Conservation (phyloP, 2,888 invertebrate species). For the Chalcis sispes region DNA sequence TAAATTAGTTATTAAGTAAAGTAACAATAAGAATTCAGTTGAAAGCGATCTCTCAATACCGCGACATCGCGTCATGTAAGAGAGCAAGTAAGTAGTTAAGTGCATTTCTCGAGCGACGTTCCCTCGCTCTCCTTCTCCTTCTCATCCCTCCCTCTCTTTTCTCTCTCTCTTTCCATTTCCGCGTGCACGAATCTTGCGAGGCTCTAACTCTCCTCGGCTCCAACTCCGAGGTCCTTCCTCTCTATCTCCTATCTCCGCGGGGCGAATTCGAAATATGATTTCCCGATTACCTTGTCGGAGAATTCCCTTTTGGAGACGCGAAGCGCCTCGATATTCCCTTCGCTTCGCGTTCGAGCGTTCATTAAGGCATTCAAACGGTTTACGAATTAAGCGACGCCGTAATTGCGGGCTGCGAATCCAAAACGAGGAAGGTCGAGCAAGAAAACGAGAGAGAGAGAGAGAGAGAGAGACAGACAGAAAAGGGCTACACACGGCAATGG, state of each 20-base stretch:
- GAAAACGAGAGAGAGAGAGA: constrained; percentile 25
- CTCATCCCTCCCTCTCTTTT: constrained; percentile 1
- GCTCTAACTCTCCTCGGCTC: background rate
- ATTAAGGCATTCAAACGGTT: constrained; percentile 65
- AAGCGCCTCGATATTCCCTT: constrained; percentile 56
- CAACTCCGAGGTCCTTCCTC: too few species aligned
- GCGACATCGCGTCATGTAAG: background rate
- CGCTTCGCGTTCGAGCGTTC: constrained; percentile 60
- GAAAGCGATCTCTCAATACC: background rate
- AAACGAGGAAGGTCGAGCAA: constrained; percentile 58
- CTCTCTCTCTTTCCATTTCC: constrained; percentile 33
- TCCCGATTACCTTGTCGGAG: constrained; percentile 61
- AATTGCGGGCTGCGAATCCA: constrained; percentile 63
- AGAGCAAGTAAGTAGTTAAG: constrained; percentile 18
- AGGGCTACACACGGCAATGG: too few species aligned
- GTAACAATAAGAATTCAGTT: constrained; percentile 42
- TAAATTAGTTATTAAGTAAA: constrained; percentile 36
- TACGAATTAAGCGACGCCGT: constrained; percentile 65
- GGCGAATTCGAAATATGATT: constrained; percentile 62
- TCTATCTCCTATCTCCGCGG: constrained; percentile 37
- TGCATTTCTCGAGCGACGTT: constrained; percentile 3
- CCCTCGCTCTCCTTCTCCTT: background rate
- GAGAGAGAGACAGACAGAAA: constrained; percentile 44
- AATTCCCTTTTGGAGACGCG: constrained; percentile 59
- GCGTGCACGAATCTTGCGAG: background rate